A percentile compares a stretch with the other conserved stretches of the same genome.
Conservation (phyloP, 2,797 vertebrate genomes). For the Erpetoichthys calabaricus region DNA sequence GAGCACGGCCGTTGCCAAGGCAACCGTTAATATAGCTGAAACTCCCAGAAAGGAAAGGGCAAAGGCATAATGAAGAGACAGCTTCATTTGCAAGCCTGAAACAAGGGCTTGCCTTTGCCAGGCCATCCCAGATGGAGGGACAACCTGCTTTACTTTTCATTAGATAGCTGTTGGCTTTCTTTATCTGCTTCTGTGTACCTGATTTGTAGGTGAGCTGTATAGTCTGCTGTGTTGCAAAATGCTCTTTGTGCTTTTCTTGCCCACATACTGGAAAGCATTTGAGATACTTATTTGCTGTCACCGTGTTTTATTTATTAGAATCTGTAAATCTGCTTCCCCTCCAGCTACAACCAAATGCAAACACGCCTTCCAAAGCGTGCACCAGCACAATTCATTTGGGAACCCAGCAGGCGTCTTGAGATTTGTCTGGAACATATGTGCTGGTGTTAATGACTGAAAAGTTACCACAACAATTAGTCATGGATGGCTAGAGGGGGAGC, state of each 20-base stretch:
- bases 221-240: too few relatives aligned
- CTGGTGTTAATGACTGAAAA: conserved; percentile 82
- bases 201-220: too few relatives aligned
- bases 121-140: conserved; percentile 32
- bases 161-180: too few relatives aligned
- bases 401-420: conserved; percentile 32
- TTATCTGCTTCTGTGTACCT: too few relatives aligned
- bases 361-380: too few relatives aligned
- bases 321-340: too few relatives aligned
- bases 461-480: conserved; percentile 72
- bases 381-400: neutral
- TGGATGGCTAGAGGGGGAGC: conserved; percentile 54
- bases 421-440: conserved; percentile 78
- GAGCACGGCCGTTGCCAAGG: conserved; percentile 68
- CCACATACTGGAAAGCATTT: too few relatives aligned
- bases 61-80: conserved; percentile 3
- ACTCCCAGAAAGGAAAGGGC: conserved; percentile 30
- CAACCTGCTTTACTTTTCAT: too few relatives aligned
- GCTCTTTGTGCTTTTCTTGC: too few relatives aligned
- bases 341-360: too few relatives aligned
- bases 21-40: conserved; percentile 51
- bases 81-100: neutral
- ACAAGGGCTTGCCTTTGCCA: conserved; percentile 10
- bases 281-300: too few relatives aligned
- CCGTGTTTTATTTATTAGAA: too few relatives aligned